phyloP scores from a whole-genome alignment of 2,797 vertebrate genomes.

The Eleutherodactylus coqui region DNA sequence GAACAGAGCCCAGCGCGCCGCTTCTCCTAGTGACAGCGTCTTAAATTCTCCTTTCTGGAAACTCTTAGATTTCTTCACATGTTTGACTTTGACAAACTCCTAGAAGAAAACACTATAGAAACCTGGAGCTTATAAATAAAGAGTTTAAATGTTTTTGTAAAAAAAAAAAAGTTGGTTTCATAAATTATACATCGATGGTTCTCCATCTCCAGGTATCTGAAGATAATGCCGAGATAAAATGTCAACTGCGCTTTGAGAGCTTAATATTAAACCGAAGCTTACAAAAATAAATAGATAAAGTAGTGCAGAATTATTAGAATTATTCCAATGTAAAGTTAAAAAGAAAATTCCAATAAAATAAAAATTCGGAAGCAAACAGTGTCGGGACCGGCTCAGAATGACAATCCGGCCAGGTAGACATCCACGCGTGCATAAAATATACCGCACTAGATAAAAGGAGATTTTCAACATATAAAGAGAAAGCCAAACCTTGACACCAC shows the following conservation, averaged over 20 bases:
- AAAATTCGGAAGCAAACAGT: slow-evolving; percentile 30
- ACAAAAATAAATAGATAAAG: slow-evolving; percentile 44
- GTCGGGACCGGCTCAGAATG: background rate
- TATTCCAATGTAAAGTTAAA: slow-evolving; percentile 22
- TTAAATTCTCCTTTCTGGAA: background rate
- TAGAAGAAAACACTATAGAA: slow-evolving; percentile 9
- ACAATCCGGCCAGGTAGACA: no score
- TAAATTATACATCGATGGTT: slow-evolving; percentile 34
- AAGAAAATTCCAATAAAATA: slow-evolving; percentile 39
- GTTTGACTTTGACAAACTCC: slow-evolving; percentile 19
- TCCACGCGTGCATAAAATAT: background rate
- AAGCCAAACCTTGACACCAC: background rate
- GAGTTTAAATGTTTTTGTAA: background rate
- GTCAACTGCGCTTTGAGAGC: slow-evolving; percentile 32
- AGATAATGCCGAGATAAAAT: slow-evolving; percentile 42
- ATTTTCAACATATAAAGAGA: background rate
- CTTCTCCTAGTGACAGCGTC: background rate
- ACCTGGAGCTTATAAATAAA: background rate
- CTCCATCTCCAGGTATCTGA: slow-evolving; percentile 14
- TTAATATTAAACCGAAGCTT: slow-evolving; percentile 42
- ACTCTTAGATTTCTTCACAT: background rate
- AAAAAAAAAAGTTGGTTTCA: slow-evolving; percentile 10
- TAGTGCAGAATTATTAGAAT: slow-evolving; percentile 30
- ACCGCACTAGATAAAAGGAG: background rate
- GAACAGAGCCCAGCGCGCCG: background rate